phyloP scores from a whole-genome alignment of 37 sponge, comb jelly and placozoan genomes.

The Amphimedon queenslandica region DNA sequence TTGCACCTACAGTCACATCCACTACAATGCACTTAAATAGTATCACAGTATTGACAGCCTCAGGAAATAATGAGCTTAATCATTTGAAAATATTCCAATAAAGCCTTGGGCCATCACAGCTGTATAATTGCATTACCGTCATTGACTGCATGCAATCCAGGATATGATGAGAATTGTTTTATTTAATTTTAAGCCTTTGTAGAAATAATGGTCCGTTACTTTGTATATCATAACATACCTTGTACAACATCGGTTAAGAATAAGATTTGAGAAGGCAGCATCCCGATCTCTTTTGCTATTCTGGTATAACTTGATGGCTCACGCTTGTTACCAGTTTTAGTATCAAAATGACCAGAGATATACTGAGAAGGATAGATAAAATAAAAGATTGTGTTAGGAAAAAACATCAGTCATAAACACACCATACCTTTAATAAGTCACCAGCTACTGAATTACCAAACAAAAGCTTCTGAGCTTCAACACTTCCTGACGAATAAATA shows the following conservation, averaged over 20 bases:
- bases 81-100: too few relatives aligned
- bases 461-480: constrained; percentile 23
- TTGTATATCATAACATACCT: too few relatives aligned
- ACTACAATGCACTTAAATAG: too few relatives aligned
- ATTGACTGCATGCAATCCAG: too few relatives aligned
- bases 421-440: constrained; percentile 9
- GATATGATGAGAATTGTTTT: too few relatives aligned
- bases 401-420: neutral
- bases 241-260: constrained; percentile 11
- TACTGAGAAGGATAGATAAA: constrained; percentile 1
- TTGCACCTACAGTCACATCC: too few relatives aligned
- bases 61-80: too few relatives aligned
- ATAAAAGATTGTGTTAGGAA: neutral
- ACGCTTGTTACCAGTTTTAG: constrained; percentile 12
- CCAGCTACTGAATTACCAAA: constrained; percentile 19
- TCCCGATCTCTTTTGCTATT: constrained; percentile 7
- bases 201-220: too few relatives aligned
- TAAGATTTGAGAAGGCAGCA: neutral
- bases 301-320: constrained; percentile 11
- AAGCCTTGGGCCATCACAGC: too few relatives aligned
- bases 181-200: too few relatives aligned
- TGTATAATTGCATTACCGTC: too few relatives aligned
- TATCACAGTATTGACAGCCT: too few relatives aligned
- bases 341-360: constrained; percentile 24
- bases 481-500: constrained; percentile 34